These are phyloP conservation scores for Lasius platythorax DNA, from an alignment of 2,888 invertebrate genomes.

Conservation along the genomic window DNA sequence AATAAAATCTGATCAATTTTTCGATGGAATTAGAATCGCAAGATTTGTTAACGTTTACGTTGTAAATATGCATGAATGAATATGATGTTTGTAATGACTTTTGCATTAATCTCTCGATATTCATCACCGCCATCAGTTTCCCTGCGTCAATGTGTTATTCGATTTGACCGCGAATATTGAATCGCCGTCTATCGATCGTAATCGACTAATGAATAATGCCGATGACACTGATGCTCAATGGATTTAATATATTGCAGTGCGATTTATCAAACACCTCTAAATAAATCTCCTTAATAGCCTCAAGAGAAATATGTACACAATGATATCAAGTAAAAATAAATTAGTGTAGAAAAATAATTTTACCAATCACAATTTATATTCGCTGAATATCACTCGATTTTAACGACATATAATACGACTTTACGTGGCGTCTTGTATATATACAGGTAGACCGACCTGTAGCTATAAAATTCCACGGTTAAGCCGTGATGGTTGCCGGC, in stretches of 20 bases:
- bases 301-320: not conserved
- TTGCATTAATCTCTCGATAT: slow-evolving; percentile 51
- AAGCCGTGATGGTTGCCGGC: slow-evolving; percentile 22
- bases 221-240: slow-evolving; percentile 39
- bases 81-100: slow-evolving; percentile 35
- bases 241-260: slow-evolving; percentile 38
- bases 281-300: slow-evolving; percentile 32
- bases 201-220: slow-evolving; percentile 55
- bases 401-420: not conserved
- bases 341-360: not conserved
- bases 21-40: not conserved
- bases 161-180: slow-evolving; percentile 56
- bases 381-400: not conserved
- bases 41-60: not conserved
- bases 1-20: not conserved
- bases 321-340: not conserved
- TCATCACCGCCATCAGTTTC: slow-evolving; percentile 49
- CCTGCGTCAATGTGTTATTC: slow-evolving; percentile 52
- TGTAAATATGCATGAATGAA: slow-evolving; percentile 11
- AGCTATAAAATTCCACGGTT: slow-evolving; percentile 25
- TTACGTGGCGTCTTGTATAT: not conserved
- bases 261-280: slow-evolving; percentile 44
- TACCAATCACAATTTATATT: slow-evolving; percentile 3
- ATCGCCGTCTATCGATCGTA: slow-evolving; percentile 50
- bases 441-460: not conserved